Conservation (phyloP, 2,113 vertebrate genomes). For the Pseudorectes ferrugineus region DNA sequence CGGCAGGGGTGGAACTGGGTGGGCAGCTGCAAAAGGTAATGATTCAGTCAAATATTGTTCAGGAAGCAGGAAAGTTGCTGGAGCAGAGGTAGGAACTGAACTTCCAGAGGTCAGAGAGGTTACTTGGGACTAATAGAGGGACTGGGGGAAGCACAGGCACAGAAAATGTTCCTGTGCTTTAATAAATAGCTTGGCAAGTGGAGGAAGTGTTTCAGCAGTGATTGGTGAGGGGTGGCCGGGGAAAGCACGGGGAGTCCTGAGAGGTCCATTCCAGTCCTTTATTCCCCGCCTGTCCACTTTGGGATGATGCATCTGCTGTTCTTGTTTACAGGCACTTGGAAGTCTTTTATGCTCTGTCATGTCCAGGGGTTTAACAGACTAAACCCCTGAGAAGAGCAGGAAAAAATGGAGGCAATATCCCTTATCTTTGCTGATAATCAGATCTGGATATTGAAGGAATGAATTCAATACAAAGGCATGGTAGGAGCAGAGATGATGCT, state of each 20-base stretch:
- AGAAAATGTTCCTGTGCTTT: not conserved
- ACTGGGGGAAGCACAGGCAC: not conserved
- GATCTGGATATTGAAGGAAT: not conserved
- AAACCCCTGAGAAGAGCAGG: not conserved
- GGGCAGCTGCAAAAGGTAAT: not conserved
- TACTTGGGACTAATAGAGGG: not conserved
- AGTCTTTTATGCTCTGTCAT: not conserved
- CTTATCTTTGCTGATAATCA: not conserved
- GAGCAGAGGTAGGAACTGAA: not conserved
- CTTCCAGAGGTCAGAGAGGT: not conserved
- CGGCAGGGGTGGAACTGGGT: rapidly evolving
- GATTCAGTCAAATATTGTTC: rapidly evolving
- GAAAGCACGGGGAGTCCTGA: not conserved
- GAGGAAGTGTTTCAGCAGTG: not conserved
- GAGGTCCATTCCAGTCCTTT: not conserved
- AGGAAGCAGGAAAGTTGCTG: not conserved
- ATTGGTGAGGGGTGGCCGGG: not conserved
- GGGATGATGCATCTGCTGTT: not conserved
- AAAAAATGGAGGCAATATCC: not conserved
- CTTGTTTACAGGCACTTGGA: not conserved
- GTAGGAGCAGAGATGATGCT: not conserved
- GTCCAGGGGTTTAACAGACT: not conserved
- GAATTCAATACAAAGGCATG: not conserved
- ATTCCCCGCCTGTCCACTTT: not conserved
- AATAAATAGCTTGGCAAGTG: not conserved